Percentiles rank a stretch among this genome's conserved stretches.
Evolutionary conservation across 2,888 invertebrate genomes (phyloP).

Genomic region (Euplexia lucipara): DNA sequence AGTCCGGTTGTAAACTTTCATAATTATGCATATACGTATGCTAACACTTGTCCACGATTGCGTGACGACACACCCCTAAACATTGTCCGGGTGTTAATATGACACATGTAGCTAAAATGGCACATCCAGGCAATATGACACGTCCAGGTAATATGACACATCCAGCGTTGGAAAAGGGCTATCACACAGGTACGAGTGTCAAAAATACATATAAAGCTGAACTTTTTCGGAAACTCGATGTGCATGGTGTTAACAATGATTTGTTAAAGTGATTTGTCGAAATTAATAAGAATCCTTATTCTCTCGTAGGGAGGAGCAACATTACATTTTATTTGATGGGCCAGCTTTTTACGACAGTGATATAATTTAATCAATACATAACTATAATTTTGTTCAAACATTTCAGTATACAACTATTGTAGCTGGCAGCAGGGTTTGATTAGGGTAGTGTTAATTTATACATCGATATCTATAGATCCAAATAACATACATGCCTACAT

Average conservation of each 20-base stretch:
- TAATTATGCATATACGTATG: conserved; percentile 42
- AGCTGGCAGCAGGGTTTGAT: not conserved
- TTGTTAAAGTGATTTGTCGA: not conserved
- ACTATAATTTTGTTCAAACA: not conserved
- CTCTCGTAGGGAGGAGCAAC: not conserved
- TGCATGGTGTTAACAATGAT: not conserved
- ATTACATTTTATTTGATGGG: conserved; percentile 13
- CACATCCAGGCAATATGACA: no score
- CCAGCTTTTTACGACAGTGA: not conserved
- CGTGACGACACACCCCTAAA: conserved; percentile 34
- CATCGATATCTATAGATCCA: no score
- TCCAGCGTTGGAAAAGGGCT: not conserved
- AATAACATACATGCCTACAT: no score
- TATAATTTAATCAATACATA: no score
- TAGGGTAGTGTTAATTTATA: not conserved
- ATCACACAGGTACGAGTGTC: not conserved
- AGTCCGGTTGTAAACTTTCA: conserved; percentile 27
- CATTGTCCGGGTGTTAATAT: not conserved
- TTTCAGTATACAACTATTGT: no score
- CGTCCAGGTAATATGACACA: not conserved
- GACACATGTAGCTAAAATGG: no score
- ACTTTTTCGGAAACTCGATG: not conserved
- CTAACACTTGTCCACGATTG: conserved; percentile 32
- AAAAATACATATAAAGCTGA: not conserved
- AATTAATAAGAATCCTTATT: conserved; percentile 9